Base-by-base conservation (phyloP, 2,888 invertebrate species). In the Kryphioiulus occultus region DNA sequence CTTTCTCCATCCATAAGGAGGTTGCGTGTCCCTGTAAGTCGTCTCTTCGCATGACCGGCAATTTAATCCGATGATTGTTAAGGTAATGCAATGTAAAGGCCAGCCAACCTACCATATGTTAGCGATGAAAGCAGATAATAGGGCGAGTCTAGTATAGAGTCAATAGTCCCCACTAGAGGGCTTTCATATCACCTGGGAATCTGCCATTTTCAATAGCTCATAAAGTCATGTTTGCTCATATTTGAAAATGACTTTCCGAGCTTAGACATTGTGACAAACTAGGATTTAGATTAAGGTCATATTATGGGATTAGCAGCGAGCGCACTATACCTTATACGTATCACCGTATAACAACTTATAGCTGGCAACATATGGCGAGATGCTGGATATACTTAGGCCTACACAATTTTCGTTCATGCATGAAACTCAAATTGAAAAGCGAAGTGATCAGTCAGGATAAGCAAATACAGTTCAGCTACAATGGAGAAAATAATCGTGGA, bases 161-260 rank as follows among this genome's bases (percentile, higher is more conserved):
- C 84, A 84, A 84, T 84, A 32, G 84, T 32, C 84, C n/a, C 39
- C 84, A 84, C 59, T 59, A 59, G 22, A 59, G 22, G 22, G 32
- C 84, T 84, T 84, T 84, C 39, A 84, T 84, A 32, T 84, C 84
- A 39, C 84, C 32, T 84, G 84, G 84, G 84, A 84, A 32, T 84
- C 84, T 32, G 84, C 39, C 84, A 39, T 39, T 39, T 32, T 84
- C 39, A 32, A 39, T 84, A 84, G 35, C 84, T 84, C 84, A 84
- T 84, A 84, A 84, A 84, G 84, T 84, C 84, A 84, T 84, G 84
- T 84, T 84, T 84, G 84, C 84, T 84, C 39, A 84, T 84, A 84
- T 39, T 59, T 32, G 84, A 32, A 84, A 32, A 39, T 84, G 84
- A 84, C 84, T 84, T 32, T 30, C 30, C 35, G 32, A 39, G 84